phyloP scores from a whole-genome alignment of 2,113 vertebrate species.

The Trogon melanurus region DNA sequence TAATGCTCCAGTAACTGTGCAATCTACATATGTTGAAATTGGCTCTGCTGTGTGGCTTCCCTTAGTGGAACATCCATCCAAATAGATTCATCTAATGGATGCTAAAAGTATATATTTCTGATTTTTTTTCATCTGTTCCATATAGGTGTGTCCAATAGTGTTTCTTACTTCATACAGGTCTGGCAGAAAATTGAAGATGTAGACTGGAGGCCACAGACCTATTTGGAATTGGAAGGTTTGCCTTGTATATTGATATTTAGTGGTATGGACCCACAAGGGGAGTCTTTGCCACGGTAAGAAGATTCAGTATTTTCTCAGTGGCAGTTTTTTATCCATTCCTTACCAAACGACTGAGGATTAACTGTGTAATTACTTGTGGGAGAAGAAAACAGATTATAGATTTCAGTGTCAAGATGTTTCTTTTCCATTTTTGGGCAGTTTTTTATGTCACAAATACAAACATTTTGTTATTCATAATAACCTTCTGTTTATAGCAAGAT shows the following conservation, averaged over 20 bases:
- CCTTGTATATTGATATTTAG: constrained; percentile 96
- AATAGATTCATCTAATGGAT: background rate
- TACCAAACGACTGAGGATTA: background rate
- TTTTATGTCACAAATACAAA: background rate
- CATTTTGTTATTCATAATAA: background rate
- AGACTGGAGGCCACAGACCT: constrained; percentile 92
- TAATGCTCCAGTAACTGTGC: background rate
- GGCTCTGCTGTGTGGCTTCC: background rate
- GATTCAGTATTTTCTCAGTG: background rate
- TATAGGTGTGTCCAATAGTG: background rate
- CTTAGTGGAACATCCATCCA: background rate
- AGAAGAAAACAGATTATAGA: background rate
- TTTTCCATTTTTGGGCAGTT: background rate
- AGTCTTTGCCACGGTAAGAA: constrained; percentile 90
- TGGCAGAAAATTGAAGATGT: constrained; percentile 94
- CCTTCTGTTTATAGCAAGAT: background rate
- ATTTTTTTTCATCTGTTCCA: background rate
- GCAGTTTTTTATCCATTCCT: background rate
- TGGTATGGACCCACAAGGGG: constrained; percentile 91
- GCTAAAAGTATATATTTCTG: background rate
- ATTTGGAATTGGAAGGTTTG: constrained; percentile 93
- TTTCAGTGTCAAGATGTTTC: background rate
- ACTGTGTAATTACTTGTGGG: background rate
- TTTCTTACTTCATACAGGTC: constrained; percentile 69
- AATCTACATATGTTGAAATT: background rate